These are phyloP conservation scores for Seriola quinqueradiata DNA, from an alignment of 2,113 vertebrate genomes.

Conservation along the genomic window DNA sequence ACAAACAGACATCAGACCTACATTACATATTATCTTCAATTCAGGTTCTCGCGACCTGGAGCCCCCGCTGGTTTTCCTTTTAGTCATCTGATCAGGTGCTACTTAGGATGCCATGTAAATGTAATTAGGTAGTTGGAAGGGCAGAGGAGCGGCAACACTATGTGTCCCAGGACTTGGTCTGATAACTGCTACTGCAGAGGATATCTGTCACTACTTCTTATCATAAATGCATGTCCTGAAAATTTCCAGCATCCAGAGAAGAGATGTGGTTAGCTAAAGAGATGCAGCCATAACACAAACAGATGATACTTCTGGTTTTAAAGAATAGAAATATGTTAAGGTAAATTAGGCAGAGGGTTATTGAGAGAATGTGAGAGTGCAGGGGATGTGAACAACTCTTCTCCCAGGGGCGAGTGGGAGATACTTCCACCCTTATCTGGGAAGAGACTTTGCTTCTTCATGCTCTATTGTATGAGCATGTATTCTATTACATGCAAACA, in stretches of 20 bases:
- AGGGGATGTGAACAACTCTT: neutral
- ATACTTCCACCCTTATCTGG: neutral
- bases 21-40: slow-evolving; percentile 15
- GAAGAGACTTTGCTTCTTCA: neutral
- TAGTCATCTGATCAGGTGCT: slow-evolving; percentile 7
- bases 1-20: neutral
- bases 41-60: neutral
- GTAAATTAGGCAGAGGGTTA: slow-evolving; percentile 4
- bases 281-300: neutral
- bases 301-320: neutral
- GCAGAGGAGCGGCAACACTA: neutral
- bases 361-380: neutral
- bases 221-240: neutral
- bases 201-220: neutral
- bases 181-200: neutral
- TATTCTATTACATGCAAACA: neutral
- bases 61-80: neutral
- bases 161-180: neutral
- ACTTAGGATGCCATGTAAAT: neutral
- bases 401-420: neutral
- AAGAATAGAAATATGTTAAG: neutral
- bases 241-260: neutral
- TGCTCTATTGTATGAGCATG: neutral
- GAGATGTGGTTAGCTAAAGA: neutral
- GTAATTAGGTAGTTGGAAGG: slow-evolving; percentile 7